Evolutionary conservation across 2,113 vertebrate genomes (phyloP).

Genomic region (Seriola aureovittata): DNA sequence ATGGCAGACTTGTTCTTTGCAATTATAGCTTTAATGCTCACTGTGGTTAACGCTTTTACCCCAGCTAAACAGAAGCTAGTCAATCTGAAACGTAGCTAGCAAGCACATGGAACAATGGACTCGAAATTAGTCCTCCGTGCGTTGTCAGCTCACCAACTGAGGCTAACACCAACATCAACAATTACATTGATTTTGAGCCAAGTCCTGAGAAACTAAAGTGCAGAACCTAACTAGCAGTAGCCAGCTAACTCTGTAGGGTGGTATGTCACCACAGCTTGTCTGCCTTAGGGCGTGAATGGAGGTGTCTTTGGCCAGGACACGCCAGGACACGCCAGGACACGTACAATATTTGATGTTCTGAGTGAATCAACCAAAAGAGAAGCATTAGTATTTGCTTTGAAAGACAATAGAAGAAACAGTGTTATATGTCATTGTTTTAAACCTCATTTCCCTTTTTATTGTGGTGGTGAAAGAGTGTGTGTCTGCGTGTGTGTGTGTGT

Average conservation of each 20-base stretch:
- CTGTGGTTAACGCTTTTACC: too few species aligned
- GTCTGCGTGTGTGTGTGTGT: background rate
- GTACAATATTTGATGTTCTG: background rate
- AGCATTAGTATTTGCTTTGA: conserved; percentile 2
- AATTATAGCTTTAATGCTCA: too few species aligned
- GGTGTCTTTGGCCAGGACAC: background rate
- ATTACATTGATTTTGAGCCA: background rate
- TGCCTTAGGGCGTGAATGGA: background rate
- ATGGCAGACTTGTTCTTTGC: too few species aligned
- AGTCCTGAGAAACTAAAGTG: background rate
- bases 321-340: background rate
- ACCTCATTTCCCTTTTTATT: conserved; percentile 27
- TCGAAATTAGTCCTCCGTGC: too few species aligned
- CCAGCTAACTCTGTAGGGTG: background rate
- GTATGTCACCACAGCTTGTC: background rate
- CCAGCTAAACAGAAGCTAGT: too few species aligned
- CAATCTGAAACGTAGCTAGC: too few species aligned
- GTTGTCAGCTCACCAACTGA: too few species aligned
- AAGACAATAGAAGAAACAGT: conserved; percentile 7
- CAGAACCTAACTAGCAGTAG: background rate
- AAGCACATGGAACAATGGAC: too few species aligned
- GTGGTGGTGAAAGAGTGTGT: background rate
- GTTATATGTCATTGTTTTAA: conserved; percentile 51
- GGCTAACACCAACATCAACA: too few species aligned
- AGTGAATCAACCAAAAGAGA: background rate